A percentile compares a stretch with the other conserved stretches of the same genome.
Evolutionary conservation across 2,113 vertebrate genomes (phyloP).

Genomic region (Pedetes capensis): DNA sequence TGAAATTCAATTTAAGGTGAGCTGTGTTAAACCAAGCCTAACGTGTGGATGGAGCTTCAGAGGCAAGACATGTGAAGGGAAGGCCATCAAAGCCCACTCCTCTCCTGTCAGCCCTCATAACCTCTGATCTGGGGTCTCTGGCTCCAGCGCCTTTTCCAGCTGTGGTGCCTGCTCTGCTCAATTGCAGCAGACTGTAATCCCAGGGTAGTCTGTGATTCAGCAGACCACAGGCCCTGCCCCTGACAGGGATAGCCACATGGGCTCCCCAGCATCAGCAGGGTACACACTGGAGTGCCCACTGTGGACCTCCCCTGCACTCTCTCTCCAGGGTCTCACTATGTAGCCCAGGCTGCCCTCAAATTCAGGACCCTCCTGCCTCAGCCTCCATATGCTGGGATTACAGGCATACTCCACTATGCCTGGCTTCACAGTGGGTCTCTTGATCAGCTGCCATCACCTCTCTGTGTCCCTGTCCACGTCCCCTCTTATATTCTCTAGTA

Average conservation of each 20-base stretch:
- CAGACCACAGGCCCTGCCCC: not conserved
- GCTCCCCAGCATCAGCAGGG: not conserved
- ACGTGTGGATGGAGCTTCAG: not conserved
- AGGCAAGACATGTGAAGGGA: rapidly evolving
- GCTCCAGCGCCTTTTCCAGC: not conserved
- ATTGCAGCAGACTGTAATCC: too few relatives aligned
- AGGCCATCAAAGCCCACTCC: not conserved
- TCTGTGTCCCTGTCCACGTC: not conserved
- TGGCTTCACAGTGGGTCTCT: not conserved
- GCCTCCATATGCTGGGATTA: too few relatives aligned
- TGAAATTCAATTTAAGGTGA: not conserved
- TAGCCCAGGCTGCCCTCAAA: not conserved
- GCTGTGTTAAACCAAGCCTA: not conserved
- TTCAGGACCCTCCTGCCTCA: not conserved
- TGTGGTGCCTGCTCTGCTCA: not conserved
- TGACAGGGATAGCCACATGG: not conserved
- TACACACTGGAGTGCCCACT: too few relatives aligned
- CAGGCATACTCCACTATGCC: not conserved
- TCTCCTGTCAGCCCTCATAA: not conserved
- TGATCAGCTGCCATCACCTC: not conserved
- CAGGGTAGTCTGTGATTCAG: not conserved
- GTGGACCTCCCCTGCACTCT: too few relatives aligned
- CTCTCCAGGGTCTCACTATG: not conserved
- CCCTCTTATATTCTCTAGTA: not conserved
- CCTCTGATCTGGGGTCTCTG: not conserved